Base-by-base conservation (phyloP, 2,888 invertebrate genomes). In the Crioceris asparagi region DNA sequence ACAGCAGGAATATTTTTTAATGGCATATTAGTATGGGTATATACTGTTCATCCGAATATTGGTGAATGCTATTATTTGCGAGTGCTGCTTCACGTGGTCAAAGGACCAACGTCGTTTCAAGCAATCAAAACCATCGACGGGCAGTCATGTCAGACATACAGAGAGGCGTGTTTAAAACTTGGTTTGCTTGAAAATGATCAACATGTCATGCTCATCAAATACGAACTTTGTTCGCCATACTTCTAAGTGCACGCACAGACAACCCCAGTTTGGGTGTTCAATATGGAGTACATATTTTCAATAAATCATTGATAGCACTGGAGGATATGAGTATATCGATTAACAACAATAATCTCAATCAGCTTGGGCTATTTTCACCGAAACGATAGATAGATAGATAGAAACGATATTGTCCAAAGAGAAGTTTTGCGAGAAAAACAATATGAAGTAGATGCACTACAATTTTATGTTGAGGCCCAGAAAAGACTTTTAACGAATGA, bases 91-190 rank as follows among this genome's bases (percentile, higher is more conserved):
- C 38, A 48, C 5, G 52, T 40, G 53, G 59, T 10, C 30, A 5
- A 12, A 32, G 54, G 55, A 3, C 59, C 58, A 43, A 55, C 53
- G 32, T 59, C 57, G 11, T 21, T 21, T 10, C 43, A 36, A 6
- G 15, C 31, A 29, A 41, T 61, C 29, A 40, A 58, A 53, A 61
- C 59, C 39, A 54, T 64, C 32, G 45, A 63, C 54, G 59, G 56
- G 46, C 21, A 30, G 45, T 14, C 55, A 33, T 30, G 21, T 10
- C 7, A 10, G 7, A 21, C 21, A 21, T 21, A 21, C 21, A 21
- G 21, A 21, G 21, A 21, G 10, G 21, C 21, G 7, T 21, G 21
- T 21, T 10, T 7, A 21, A 6, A 10, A 7, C 10, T 21, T 6
- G 21, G 21, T 7, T 21, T 21, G 21, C 21, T 21, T 7, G 21